These are phyloP conservation scores for Nomada ferruginata DNA, from an alignment of 2,888 invertebrate species.

Conservation along the genomic window DNA sequence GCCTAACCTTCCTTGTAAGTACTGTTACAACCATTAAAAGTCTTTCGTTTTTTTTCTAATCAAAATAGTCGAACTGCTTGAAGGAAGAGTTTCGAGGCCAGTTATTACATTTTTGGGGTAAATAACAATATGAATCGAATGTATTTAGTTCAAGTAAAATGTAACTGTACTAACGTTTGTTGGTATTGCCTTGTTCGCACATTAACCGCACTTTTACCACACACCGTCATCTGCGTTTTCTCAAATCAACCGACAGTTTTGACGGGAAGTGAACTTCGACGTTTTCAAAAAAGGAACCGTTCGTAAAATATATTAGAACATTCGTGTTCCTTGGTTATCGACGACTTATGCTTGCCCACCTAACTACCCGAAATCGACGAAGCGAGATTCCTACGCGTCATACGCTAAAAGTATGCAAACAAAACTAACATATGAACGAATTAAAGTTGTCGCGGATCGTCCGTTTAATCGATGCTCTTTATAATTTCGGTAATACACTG, in stretches of 20 bases:
- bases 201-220: conserved; percentile 55
- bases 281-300: neutral
- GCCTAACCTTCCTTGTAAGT: no score
- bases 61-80: no score
- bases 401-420: conserved; percentile 56
- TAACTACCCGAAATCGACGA: conserved; percentile 56
- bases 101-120: no score
- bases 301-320: neutral
- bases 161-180: conserved; percentile 7
- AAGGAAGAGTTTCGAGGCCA: no score
- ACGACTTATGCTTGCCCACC: conserved; percentile 32
- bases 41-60: no score
- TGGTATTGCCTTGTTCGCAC: conserved; percentile 32
- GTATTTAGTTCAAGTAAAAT: no score
- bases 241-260: conserved; percentile 8
- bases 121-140: no score
- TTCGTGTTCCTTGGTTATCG: conserved; percentile 12
- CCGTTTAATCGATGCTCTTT: conserved; percentile 33
- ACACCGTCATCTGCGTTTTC: conserved; percentile 72
- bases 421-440: conserved; percentile 52
- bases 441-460: conserved; percentile 62
- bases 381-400: conserved; percentile 54
- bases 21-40: no score
- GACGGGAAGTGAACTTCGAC: conserved; percentile 7
- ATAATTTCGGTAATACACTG: neutral